phyloP scores from a whole-genome alignment of 1,140 invertebrate species.

The Brachionus plicatilis region DNA sequence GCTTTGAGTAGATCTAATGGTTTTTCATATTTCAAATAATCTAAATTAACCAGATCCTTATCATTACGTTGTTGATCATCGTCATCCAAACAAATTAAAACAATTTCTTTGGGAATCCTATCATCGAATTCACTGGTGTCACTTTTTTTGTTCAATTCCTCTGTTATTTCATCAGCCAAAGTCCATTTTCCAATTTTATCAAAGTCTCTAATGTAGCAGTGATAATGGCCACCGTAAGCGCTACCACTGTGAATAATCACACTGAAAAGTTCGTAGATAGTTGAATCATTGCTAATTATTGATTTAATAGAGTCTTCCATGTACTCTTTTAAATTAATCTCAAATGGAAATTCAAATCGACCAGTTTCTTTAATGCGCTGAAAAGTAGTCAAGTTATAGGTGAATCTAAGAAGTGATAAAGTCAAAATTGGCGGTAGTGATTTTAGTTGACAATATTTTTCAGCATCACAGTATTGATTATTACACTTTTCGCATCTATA shows the following conservation, averaged over 20 bases:
- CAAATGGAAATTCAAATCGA: conserved; percentile 45
- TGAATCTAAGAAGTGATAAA: conserved; percentile 51
- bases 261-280: conserved; percentile 51
- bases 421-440: conserved; percentile 52
- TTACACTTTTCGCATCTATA: conserved; percentile 49
- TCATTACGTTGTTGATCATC: not conserved
- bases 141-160: conserved; percentile 43
- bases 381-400: conserved; percentile 50
- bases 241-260: conserved; percentile 53
- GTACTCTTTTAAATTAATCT: conserved; percentile 49
- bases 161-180: not conserved
- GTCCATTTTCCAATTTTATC: conserved; percentile 50
- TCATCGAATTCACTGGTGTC: not conserved
- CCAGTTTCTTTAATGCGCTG: conserved; percentile 44
- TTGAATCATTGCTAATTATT: not conserved
- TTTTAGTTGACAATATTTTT: conserved; percentile 49
- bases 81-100: not conserved
- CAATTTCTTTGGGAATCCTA: not conserved
- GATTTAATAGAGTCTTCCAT: conserved; percentile 44
- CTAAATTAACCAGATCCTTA: conserved; percentile 33
- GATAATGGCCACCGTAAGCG: conserved; percentile 53
- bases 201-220: conserved; percentile 53
- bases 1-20: conserved; percentile 48
- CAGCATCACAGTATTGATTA: conserved; percentile 50
- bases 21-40: conserved; percentile 47